Evolutionary conservation across 92 coral and sea anemone genomes (phyloP).

Genomic region (Umimayanthus kanabou): DNA sequence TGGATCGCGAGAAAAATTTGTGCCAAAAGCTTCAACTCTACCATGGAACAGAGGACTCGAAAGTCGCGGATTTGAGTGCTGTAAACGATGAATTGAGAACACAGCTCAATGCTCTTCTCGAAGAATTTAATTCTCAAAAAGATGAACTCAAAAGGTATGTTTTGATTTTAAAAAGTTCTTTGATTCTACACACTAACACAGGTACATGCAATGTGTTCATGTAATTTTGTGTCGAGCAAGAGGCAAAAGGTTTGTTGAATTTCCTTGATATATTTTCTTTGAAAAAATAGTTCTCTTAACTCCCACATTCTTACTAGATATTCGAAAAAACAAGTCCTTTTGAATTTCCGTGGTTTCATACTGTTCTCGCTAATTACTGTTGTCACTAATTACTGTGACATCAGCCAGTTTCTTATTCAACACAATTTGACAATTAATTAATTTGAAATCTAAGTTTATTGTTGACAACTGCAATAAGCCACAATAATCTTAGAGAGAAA

Average conservation of each 20-base stretch:
- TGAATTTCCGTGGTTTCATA: background rate
- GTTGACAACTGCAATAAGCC: background rate
- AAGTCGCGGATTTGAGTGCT: slow-evolving; percentile 70
- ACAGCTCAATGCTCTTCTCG: slow-evolving; percentile 68
- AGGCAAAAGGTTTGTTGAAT: too few species aligned
- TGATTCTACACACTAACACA: background rate
- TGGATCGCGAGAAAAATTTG: slow-evolving; percentile 78
- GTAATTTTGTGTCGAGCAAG: background rate
- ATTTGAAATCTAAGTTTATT: background rate
- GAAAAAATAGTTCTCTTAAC: background rate
- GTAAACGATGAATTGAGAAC: slow-evolving; percentile 84
- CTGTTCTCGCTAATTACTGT: background rate
- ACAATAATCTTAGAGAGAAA: background rate
- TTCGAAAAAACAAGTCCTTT: too few species aligned
- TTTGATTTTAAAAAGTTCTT: background rate
- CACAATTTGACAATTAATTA: background rate
- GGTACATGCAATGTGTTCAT: background rate
- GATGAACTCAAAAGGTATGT: slow-evolving; percentile 84
- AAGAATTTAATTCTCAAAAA: slow-evolving; percentile 67
- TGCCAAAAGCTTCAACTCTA: slow-evolving; percentile 70
- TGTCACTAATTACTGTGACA: background rate
- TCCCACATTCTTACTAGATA: background rate
- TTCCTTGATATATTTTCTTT: too few species aligned
- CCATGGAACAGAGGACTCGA: slow-evolving; percentile 69
- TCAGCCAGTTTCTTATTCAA: background rate